These are phyloP conservation scores for Vombatus ursinus DNA, from an alignment of 2,113 vertebrate species.

Conservation along the genomic window DNA sequence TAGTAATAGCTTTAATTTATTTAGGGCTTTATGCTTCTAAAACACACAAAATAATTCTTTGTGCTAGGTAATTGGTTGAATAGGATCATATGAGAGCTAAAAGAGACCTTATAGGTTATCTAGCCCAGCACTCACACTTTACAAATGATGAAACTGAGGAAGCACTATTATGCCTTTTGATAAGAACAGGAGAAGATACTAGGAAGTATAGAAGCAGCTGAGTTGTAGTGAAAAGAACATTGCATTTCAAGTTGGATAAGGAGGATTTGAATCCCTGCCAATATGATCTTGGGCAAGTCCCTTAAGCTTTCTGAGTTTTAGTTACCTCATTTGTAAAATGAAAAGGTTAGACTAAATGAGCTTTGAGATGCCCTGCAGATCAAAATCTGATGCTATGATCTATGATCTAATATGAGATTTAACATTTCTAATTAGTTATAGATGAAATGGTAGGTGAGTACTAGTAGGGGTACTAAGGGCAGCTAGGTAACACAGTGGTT, in stretches of 20 bases:
- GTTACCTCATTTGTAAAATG: background rate
- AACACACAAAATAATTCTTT: background rate
- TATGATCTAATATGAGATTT: conserved; percentile 16
- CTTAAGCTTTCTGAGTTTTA: background rate
- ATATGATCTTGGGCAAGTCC: background rate
- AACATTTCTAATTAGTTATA: background rate
- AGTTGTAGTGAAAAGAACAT: background rate
- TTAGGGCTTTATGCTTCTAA: background rate
- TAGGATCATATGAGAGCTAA: background rate
- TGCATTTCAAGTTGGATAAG: background rate
- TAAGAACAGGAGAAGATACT: conserved; percentile 1
- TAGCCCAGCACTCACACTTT: background rate
- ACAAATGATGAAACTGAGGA: background rate
- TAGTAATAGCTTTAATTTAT: background rate
- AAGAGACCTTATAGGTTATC: background rate
- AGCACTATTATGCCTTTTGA: background rate
- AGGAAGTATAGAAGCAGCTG: background rate
- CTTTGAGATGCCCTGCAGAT: background rate
- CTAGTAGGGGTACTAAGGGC: background rate
- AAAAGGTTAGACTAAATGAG: background rate
- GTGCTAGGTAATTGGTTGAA: background rate
- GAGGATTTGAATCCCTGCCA: background rate
- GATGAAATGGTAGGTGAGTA: background rate
- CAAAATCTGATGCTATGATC: background rate
- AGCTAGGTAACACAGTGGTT: background rate